These are phyloP conservation scores for Oasisia sp. DNA, from an alignment of 2,888 invertebrate genomes.

Conservation along the genomic window DNA sequence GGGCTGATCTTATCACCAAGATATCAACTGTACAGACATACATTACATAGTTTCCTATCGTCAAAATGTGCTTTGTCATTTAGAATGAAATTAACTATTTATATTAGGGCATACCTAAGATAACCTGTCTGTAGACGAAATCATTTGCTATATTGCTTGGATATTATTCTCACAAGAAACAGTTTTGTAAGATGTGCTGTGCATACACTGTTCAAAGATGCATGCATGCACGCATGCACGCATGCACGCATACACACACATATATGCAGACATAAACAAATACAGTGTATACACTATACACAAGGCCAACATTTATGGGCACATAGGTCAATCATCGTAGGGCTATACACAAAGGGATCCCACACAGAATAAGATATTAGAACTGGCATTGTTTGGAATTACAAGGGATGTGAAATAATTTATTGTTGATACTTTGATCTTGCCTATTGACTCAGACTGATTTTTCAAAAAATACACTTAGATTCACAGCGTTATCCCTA, in stretches of 20 bases:
- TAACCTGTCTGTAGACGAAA: too few relatives aligned
- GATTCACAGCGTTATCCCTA: not conserved
- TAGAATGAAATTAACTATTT: not conserved
- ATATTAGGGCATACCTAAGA: not conserved
- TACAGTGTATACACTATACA: too few relatives aligned
- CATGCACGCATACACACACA: too few relatives aligned
- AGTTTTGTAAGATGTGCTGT: not conserved
- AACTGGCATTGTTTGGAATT: not conserved
- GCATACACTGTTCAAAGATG: not conserved
- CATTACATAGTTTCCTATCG: not conserved
- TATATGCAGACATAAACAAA: too few relatives aligned
- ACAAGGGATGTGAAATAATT: too few relatives aligned
- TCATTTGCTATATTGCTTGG: too few relatives aligned
- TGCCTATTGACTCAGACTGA: not conserved
- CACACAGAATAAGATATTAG: not conserved
- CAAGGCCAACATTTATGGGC: not conserved
- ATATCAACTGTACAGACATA: not conserved
- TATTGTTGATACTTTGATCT: too few relatives aligned
- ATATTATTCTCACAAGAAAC: not conserved
- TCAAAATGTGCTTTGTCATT: not conserved
- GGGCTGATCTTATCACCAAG: not conserved
- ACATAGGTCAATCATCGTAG: not conserved
- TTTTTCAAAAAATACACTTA: not conserved
- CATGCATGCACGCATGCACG: too few relatives aligned
- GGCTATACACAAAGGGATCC: not conserved